These are phyloP conservation scores for Euwallacea similis DNA, from an alignment of 1,140 invertebrate genomes.

Conservation along the genomic window DNA sequence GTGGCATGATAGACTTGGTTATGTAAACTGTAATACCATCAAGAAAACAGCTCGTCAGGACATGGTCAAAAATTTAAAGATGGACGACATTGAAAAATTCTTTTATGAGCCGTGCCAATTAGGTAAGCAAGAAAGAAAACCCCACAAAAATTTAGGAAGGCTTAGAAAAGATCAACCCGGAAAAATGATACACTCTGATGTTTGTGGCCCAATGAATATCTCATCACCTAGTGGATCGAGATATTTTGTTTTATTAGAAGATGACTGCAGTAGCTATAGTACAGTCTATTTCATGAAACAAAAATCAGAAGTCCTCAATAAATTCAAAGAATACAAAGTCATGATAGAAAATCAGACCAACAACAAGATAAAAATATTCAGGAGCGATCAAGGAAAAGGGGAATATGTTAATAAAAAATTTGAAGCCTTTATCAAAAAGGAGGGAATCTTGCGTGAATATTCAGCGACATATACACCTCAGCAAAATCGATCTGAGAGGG, in stretches of 20 bases:
- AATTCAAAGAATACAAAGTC: too few species aligned
- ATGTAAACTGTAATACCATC: conserved; percentile 51
- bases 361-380: too few species aligned
- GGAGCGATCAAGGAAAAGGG: too few species aligned
- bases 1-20: conserved; percentile 52
- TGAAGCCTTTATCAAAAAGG: too few species aligned
- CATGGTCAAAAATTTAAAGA: background rate
- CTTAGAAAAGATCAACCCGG: conserved; percentile 25
- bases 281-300: conserved; percentile 51
- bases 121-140: conserved; percentile 44
- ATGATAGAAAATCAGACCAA: too few species aligned
- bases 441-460: too few species aligned
- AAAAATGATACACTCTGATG: conserved; percentile 53
- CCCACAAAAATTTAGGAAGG: conserved; percentile 33
- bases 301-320: too few species aligned
- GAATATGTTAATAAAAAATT: too few species aligned
- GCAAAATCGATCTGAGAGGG: conserved; percentile 49
- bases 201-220: conserved; percentile 50
- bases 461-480: conserved; percentile 46
- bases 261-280: conserved; percentile 51
- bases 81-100: background rate
- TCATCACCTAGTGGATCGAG: conserved; percentile 50
- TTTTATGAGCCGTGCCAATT: conserved; percentile 52
- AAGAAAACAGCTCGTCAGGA: background rate
- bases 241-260: conserved; percentile 56